These are phyloP conservation scores for Spheniscus humboldti DNA, from an alignment of 2,797 vertebrate species.

Conservation along the genomic window DNA sequence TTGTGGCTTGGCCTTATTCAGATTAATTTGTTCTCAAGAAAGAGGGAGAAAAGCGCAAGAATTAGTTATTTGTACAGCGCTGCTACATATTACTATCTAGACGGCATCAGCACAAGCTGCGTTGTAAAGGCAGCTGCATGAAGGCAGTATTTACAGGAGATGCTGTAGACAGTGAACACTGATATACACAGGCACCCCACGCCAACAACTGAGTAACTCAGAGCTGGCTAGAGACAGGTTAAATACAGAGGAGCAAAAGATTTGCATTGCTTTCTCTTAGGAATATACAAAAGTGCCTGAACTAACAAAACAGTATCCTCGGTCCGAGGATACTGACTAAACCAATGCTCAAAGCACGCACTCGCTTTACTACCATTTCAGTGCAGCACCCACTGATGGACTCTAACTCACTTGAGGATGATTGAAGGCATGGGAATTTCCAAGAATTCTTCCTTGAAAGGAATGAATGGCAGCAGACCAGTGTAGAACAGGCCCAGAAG, in stretches of 20 bases:
- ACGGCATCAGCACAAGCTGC: neutral
- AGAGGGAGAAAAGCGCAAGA: neutral
- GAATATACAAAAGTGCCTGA: neutral
- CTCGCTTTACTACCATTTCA: neutral
- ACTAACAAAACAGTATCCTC: neutral
- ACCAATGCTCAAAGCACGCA: neutral
- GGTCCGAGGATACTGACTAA: neutral
- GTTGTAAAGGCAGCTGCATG: neutral
- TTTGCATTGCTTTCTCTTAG: neutral
- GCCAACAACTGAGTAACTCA: neutral
- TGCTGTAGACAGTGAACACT: neutral
- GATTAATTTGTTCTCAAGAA: neutral
- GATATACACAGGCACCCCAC: neutral
- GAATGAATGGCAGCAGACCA: constrained; percentile 92
- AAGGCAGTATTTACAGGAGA: neutral
- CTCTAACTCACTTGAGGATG: constrained; percentile 84
- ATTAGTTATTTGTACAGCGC: neutral
- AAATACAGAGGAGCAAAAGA: neutral
- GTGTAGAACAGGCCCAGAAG: constrained; percentile 95
- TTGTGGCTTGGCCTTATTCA: neutral
- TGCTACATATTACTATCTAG: neutral
- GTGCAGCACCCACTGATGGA: rapidly evolving
- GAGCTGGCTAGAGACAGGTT: neutral
- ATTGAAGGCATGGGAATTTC: constrained; percentile 99
- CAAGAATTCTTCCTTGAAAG: constrained; percentile 93